Percentiles rank a stretch among this genome's conserved stretches.
Evolutionary conservation across 2,113 vertebrate species (phyloP).

Genomic region (Myiagra hebetior): DNA sequence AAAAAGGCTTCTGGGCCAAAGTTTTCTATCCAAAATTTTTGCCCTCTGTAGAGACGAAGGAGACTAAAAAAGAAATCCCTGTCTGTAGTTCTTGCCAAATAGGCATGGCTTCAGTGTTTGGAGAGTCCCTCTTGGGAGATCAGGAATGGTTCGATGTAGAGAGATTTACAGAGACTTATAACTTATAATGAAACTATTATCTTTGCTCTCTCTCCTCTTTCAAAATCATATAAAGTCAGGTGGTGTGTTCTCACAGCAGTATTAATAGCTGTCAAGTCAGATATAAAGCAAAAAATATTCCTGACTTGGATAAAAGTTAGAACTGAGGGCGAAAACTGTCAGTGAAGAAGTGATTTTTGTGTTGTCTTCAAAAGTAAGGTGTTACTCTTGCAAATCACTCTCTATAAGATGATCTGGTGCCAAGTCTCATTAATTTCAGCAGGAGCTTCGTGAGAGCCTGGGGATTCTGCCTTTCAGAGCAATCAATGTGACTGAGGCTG

Average conservation of each 20-base stretch:
- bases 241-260: neutral
- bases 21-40: conserved; percentile 25
- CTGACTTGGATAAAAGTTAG: neutral
- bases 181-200: conserved; percentile 56
- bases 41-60: neutral
- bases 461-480: conserved; percentile 21
- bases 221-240: conserved; percentile 29
- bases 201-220: conserved; percentile 35
- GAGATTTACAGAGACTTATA: conserved; percentile 53
- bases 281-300: conserved; percentile 2
- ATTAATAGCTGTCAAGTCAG: conserved; percentile 39
- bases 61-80: conserved; percentile 44
- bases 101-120: conserved; percentile 44
- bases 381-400: neutral
- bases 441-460: conserved; percentile 8
- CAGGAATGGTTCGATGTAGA: conserved; percentile 20
- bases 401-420: neutral
- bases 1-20: conserved; percentile 5
- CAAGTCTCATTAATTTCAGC: conserved; percentile 29
- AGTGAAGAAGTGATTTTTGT: neutral
- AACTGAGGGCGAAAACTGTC: neutral
- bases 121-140: conserved; percentile 8
- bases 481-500: neutral
- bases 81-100: conserved; percentile 56
- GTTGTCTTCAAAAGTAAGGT: conserved; percentile 5